A percentile compares a stretch with the other conserved stretches of the same genome.
These are phyloP conservation scores for Phasia obesa DNA, from an alignment of 2,888 invertebrate genomes.

Conservation along the genomic window DNA sequence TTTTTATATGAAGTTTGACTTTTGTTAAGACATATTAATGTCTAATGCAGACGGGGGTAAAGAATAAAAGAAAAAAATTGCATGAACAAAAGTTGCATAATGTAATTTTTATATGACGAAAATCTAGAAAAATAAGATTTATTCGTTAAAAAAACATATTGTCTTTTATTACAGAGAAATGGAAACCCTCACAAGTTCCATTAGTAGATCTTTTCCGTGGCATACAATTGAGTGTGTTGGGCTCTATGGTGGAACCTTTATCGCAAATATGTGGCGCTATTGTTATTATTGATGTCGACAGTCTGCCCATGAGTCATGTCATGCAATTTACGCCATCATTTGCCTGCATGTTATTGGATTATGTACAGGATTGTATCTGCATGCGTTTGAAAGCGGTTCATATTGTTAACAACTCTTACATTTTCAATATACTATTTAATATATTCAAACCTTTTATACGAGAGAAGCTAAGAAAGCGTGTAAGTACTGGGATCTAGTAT, in stretches of 20 bases:
- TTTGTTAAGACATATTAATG: too few relatives aligned
- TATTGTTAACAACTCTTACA: conserved; percentile 92
- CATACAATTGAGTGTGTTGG: conserved; percentile 86
- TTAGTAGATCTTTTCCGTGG: conserved; percentile 88
- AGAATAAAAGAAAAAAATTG: too few relatives aligned
- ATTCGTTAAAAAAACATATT: background rate
- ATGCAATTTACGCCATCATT: conserved; percentile 90
- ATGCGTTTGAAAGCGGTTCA: conserved; percentile 92
- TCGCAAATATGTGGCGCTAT: conserved; percentile 90
- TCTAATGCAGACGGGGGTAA: too few relatives aligned
- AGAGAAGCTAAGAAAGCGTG: conserved; percentile 90
- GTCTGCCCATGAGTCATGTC: conserved; percentile 88
- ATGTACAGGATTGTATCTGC: conserved; percentile 91
- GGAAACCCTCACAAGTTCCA: conserved; percentile 88
- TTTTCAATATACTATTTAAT: conserved; percentile 93
- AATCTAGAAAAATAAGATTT: background rate
- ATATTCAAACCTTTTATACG: conserved; percentile 94
- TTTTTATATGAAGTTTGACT: too few relatives aligned
- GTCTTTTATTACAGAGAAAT: conserved; percentile 85
- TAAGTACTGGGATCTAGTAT: conserved; percentile 79
- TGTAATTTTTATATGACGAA: too few relatives aligned
- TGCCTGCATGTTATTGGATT: conserved; percentile 88
- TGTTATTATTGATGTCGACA: conserved; percentile 90
- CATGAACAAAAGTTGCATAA: too few relatives aligned
- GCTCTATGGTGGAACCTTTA: conserved; percentile 89